These are phyloP conservation scores for Dasyprocta punctata DNA, from an alignment of 2,113 vertebrate species.

Conservation along the genomic window DNA sequence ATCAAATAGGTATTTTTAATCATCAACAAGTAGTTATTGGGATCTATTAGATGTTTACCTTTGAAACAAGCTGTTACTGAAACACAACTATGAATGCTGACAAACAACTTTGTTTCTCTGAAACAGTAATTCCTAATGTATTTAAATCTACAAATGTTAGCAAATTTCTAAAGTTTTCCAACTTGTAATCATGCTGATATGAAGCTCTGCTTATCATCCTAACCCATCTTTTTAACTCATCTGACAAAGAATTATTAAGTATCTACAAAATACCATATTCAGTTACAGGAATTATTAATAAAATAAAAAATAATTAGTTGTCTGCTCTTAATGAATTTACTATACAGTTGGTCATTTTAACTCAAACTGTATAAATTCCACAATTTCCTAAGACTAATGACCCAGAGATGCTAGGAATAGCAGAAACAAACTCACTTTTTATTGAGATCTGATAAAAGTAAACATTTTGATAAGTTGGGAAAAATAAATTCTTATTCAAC, in stretches of 20 bases:
- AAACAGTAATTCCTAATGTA: neutral
- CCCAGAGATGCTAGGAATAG: neutral
- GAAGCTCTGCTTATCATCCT: neutral
- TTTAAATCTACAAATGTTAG: neutral
- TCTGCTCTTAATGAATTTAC: neutral
- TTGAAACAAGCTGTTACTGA: neutral
- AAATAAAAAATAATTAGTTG: neutral
- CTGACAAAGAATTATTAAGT: neutral
- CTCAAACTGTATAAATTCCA: neutral
- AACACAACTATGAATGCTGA: neutral
- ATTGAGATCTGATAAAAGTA: conserved; percentile 16
- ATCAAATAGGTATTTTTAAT: neutral
- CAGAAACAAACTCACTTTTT: neutral
- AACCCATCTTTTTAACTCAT: neutral
- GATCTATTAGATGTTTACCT: neutral
- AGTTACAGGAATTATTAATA: neutral
- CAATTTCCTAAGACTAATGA: neutral
- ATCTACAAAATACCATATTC: neutral
- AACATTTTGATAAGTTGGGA: neutral
- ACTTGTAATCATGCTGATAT: neutral
- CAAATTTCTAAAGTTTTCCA: conserved; percentile 9
- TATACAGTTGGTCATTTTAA: neutral
- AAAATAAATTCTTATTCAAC: neutral
- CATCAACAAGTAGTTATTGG: neutral
- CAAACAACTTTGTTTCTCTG: neutral